Evolutionary conservation across 2,888 invertebrate genomes (phyloP), one percentile per base, ranked within the genome.

Genomic region (Parnassius apollo): DNA sequence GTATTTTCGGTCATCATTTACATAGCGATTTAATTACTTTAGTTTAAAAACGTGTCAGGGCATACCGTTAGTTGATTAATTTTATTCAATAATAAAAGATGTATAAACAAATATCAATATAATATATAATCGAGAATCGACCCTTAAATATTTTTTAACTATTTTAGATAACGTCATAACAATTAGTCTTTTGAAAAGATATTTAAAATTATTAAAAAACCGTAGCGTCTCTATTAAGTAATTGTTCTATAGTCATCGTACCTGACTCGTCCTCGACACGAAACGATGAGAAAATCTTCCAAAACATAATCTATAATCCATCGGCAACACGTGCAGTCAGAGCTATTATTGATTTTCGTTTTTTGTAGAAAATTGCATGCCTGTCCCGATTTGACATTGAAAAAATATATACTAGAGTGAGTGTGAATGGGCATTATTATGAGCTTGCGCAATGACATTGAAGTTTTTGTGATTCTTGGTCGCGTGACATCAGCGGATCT

Each of bases 321-420:
- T 83, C 83, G 85, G 71, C 85, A 89, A 91, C 91, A 91, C 91
- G 91, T 91, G 91, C 91, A 91, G 83, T 75, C 70, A 75, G 70
- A 71, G 80, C 90, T 81, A 90, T 91, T 91, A 91, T 91, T 91
- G 91, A 91, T 91, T 90, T 90, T 82, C 80, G 86, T 91, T 91
- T 91, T 91, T 91, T 91, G 81, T 84, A 83, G 79, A 81, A 87
- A 89, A 90, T 91, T 90, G 91, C 90, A 89, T 83, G 86, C 77
- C 81, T 74, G 85, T 81, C 83, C 78, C 78, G 75, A 69, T 79
- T 82, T 83, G 87, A 84, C 84, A 83, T 84, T 85, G 82, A 86
- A 87, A 90, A 91, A 88, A 89, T 78, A 81, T 81, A 78, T 69
- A 81, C 75, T 75, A 73, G 78, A 82, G 81, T 77, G 77, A 78